Base-by-base conservation (phyloP, 2,888 invertebrate genomes). In the Graphium colonna region DNA sequence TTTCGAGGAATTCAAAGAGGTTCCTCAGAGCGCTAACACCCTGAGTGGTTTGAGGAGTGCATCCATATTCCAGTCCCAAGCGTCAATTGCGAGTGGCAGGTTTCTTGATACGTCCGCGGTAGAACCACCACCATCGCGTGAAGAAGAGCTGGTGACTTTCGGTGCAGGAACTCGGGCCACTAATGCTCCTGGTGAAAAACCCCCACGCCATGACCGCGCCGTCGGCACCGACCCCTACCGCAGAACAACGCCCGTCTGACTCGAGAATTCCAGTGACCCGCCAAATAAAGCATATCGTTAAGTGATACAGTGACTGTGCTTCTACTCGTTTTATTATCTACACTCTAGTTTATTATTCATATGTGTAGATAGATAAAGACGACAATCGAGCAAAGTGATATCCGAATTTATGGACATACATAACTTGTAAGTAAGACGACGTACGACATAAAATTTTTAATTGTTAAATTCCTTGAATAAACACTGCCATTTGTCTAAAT, bases 61-160 rank as follows among this genome's bases (percentile, higher is more conserved):
- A 41, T 89, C 89, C 4, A 89, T 89, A 75, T 89, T 89, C 51
- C 89, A 89, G 62, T 89, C 89, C 7, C 88, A 88, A 55, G 88
- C 82, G 5, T 91, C 94, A 31, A 93, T 94, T 58, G 91, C 93
- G 18, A 94, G 94, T 55, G 92, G 93, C 1, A 92, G 93, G 67
- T 94, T 94, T 60, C 85, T 94, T 58, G 94, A 91, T 53, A 93
- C 93, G 36, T 93, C 94, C 18, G 91, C 91, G 31, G 89, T 92
- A 38, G 93, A 92, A 58, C 91, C 93, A 9, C 92, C 92, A 38
- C 91, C 93, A 1, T 89, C 91, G 45, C 91, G 92, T 59, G 93
- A 93, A 61, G 94, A 94, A 65, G 94, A 94, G 65, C 91, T 94
- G 70, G 93, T 94, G 42, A 93, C 94, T 9, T 94, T 94, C 71